Evolutionary conservation across 2,797 vertebrate species (phyloP), one percentile per base, ranked within the genome.

Genomic region (Gambelia wislizenii): DNA sequence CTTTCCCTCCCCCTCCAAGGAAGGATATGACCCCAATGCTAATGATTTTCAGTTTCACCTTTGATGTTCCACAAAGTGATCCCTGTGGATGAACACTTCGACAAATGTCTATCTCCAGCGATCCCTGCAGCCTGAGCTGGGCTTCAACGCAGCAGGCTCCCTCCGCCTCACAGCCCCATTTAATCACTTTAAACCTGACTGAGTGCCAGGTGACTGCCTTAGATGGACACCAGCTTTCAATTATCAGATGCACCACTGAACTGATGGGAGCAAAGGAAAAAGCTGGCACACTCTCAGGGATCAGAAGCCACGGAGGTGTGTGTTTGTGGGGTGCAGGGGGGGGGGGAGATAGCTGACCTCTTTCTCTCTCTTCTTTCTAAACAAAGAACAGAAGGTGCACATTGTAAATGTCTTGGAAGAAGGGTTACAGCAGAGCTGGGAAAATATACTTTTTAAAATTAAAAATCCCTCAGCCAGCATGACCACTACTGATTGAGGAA

Each of bases 1-100:
- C 1, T 30, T 47, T 61, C 47, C 85, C 75, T 39, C 56, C 83
- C 75, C 56, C 67, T 87, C 86, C 14, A 12, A 33, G 36, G 76
- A n/a, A 85, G 81, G 69, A 87, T 75, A 74, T 81, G 86, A 88
- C 89, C 89, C 76, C 56, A 7, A 67, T 56, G 70, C 83, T 82
- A 91, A 88, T 88, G 83, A 88, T 91, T 88, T 81, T n/a, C 76
- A 76, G 75, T 88, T 83, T 81, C 86, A 67, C 82, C 76, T 85
- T 74, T 88, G 82, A 88, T 88, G 86, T 87, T 78, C 36, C 89
- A 85, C 86, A 85, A 88, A 91, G 86, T 54, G 89, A 80, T 81
- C 86, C 89, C 86, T 27, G 76, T 9, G 76, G 89, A 79, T 33
- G 72, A 76, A 69, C 84, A 86, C 44, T 78, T 30, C 13, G n/a